Base-by-base conservation (phyloP, 2,113 vertebrate genomes). In the Oreochromis spilurus region DNA sequence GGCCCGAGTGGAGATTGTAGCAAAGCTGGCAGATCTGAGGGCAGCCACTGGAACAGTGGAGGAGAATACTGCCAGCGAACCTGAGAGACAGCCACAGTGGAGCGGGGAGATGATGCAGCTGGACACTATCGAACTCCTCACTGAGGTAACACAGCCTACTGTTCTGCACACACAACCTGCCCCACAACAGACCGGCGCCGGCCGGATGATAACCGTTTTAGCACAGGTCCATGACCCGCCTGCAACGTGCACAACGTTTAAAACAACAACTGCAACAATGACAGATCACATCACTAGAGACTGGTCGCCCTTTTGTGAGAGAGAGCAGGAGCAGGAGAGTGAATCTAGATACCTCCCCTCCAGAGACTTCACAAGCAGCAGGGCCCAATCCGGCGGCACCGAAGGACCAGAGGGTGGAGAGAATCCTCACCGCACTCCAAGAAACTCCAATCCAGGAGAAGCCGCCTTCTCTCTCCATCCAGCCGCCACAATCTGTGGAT, bases 131-230 rank as follows among this genome's bases (percentile, higher is more conserved):
- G 10, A 40, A 40, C 11, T 11, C 38, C 10, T 40, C 5, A 5
- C 11, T 12, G 11, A 40, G 38, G 38, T 40, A 40, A 40, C 4
- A 16, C 45, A 48, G 16, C 14, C 7, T 16, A n/a, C 50, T 52
- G 8, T 9, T 52, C 4, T n/a, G 1, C 50, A 52, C 50, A 52
- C 19, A 52, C 50, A 52, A n/a, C 50, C 50, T 4, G 8, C 2
- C 50, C 50, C 50, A 52, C 50, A 9, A 9, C 50, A 52, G 1
- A 52, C 17, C 1, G 9, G 3, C 3, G 19, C 19, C 19, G 5
- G 19, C 19, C 1, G 2, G 9, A 11, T 5, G 52, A n/a, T 53
- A 53, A 53, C 52, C 0, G 5, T 5, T 5, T n/a, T 5, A 5
- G 5, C 52, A n/a, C 52, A 53, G 52, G 9, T 53, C 52, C 52